Percentiles rank a stretch among this genome's conserved stretches.
These are phyloP conservation scores for Zaprionus inermis DNA, from an alignment of 1,140 invertebrate genomes.

Conservation along the genomic window DNA sequence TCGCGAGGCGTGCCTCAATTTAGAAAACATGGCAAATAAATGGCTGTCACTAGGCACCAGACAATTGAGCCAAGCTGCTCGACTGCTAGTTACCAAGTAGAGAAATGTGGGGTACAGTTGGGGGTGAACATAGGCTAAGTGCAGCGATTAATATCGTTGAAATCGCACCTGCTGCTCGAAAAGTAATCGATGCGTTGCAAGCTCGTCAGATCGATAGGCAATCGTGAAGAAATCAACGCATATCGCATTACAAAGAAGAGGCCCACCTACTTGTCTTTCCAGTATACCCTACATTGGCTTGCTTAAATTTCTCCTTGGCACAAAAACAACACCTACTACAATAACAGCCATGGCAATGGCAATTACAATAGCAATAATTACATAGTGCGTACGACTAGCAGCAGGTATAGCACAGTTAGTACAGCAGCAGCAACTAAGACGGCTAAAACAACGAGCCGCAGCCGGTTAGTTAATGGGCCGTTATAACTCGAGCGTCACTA, in stretches of 20 bases:
- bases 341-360: slow-evolving; percentile 7
- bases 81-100: not conserved
- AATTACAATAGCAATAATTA: slow-evolving; percentile 15
- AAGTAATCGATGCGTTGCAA: too few species aligned
- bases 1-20: slow-evolving; percentile 18
- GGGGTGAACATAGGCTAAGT: too few species aligned
- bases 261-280: not conserved
- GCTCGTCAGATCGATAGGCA: too few species aligned
- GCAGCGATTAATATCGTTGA: too few species aligned
- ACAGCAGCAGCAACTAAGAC: slow-evolving; percentile 21
- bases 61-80: not conserved
- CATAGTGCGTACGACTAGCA: slow-evolving; percentile 10
- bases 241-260: not conserved
- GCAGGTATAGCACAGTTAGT: slow-evolving; percentile 20
- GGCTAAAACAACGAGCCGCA: slow-evolving; percentile 35
- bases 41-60: slow-evolving; percentile 29
- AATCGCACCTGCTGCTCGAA: too few species aligned
- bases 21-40: slow-evolving; percentile 43
- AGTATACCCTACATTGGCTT: not conserved
- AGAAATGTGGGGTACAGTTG: not conserved
- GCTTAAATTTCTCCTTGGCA: not conserved
- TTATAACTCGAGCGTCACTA: slow-evolving; percentile 71
- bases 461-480: slow-evolving; percentile 29
- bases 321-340: slow-evolving; percentile 1
- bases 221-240: too few species aligned